phyloP scores from a whole-genome alignment of 2,113 vertebrate genomes.

The Mesocricetus auratus region DNA sequence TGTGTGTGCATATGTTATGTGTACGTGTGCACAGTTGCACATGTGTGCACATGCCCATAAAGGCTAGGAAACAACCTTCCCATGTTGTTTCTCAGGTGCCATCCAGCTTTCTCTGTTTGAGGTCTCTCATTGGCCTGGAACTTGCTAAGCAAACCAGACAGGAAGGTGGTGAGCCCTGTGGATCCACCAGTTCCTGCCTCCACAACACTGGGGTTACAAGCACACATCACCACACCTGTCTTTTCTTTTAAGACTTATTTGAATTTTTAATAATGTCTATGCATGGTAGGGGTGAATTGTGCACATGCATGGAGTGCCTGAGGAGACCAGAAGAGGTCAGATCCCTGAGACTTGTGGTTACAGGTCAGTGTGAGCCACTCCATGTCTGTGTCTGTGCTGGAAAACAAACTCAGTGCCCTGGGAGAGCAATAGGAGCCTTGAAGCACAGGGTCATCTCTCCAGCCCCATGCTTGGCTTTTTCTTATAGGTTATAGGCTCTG shows the following conservation, averaged over 20 bases:
- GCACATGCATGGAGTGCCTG: not conserved
- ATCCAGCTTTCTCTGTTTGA: not conserved
- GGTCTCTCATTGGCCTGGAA: not conserved
- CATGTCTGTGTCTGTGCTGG: not conserved
- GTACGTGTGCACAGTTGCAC: no score
- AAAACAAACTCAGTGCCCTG: not conserved
- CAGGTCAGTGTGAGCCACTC: not conserved
- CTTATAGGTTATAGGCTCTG: not conserved
- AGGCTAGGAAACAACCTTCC: not conserved
- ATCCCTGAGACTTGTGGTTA: not conserved
- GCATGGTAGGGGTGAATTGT: not conserved
- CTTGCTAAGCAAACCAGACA: no score
- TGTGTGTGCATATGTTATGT: not conserved
- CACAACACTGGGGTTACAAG: not conserved
- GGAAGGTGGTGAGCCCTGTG: not conserved
- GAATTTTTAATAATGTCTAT: not conserved
- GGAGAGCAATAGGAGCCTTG: not conserved
- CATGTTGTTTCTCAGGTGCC: not conserved
- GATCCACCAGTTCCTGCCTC: not conserved
- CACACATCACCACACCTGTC: no score
- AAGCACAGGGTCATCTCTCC: not conserved
- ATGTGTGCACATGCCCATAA: not conserved
- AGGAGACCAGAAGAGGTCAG: not conserved
- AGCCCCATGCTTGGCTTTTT: not conserved
- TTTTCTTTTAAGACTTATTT: not conserved